These are phyloP conservation scores for Thymelicus lineola DNA, from an alignment of 2,888 invertebrate species.

Conservation along the genomic window DNA sequence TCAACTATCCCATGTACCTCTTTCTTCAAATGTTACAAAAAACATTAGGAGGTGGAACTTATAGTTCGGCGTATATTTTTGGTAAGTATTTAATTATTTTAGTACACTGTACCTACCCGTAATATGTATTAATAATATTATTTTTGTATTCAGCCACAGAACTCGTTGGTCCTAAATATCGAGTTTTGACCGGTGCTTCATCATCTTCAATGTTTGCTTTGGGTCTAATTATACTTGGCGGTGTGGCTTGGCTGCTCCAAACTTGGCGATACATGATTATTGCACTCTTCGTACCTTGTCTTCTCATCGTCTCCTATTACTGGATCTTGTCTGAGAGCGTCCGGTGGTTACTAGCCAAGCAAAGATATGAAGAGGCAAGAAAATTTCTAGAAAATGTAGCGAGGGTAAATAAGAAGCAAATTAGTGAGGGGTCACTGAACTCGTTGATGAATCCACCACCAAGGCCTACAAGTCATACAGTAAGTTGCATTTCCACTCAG, in stretches of 20 bases:
- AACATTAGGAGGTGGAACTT: slow-evolving; percentile 68
- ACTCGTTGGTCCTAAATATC: too few relatives aligned
- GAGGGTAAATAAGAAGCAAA: slow-evolving; percentile 82
- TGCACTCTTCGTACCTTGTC: too few relatives aligned
- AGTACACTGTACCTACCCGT: too few relatives aligned
- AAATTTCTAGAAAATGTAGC: slow-evolving; percentile 86
- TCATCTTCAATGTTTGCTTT: too few relatives aligned
- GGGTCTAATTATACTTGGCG: too few relatives aligned
- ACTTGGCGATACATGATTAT: too few relatives aligned
- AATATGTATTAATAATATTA: too few relatives aligned
- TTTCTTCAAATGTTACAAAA: slow-evolving; percentile 72
- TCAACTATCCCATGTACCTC: slow-evolving; percentile 73
- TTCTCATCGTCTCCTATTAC: slow-evolving; percentile 86
- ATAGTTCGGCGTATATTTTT: slow-evolving; percentile 64
- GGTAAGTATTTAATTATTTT: slow-evolving; percentile 39
- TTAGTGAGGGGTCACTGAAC: slow-evolving; percentile 80
- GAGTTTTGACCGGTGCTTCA: too few relatives aligned
- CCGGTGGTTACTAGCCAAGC: slow-evolving; percentile 90
- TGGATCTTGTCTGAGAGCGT: slow-evolving; percentile 88
- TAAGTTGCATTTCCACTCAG: background rate
- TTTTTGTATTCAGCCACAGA: too few relatives aligned
- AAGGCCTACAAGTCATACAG: background rate
- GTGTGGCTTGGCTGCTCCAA: too few relatives aligned
- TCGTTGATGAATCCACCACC: slow-evolving; percentile 61
- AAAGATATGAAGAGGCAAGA: slow-evolving; percentile 86